These are phyloP conservation scores for Bombus impatiens DNA, from an alignment of 1,140 invertebrate species.

Conservation along the genomic window DNA sequence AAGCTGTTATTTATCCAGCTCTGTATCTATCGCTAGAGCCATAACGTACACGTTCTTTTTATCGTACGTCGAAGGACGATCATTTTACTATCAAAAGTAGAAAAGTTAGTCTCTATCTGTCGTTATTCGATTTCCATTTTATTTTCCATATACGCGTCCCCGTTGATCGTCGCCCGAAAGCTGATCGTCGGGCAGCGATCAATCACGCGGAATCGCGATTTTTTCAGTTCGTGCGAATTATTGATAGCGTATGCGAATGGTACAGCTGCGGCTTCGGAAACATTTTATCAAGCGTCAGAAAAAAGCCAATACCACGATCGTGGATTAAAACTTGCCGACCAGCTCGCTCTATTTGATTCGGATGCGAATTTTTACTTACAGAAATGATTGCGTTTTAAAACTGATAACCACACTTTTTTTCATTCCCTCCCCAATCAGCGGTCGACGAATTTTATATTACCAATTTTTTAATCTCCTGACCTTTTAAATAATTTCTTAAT, in stretches of 20 bases:
- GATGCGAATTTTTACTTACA: conserved; percentile 10
- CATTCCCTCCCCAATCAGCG: accelerated
- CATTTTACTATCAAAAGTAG: neutral
- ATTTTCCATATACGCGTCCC: neutral
- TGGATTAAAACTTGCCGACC: conserved; percentile 15
- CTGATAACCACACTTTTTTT: neutral
- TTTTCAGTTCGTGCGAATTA: neutral
- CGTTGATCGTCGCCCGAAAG: neutral
- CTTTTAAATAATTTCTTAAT: too few relatives aligned
- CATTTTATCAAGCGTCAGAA: conserved; percentile 1
- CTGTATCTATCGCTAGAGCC: neutral
- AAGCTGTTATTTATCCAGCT: too few relatives aligned
- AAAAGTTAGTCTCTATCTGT: neutral
- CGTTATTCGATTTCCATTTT: conserved; percentile 7
- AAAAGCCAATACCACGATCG: conserved; percentile 17
- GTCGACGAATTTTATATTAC: too few relatives aligned
- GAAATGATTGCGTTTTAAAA: conserved; percentile 2
- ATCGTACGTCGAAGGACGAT: too few relatives aligned
- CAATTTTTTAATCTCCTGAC: too few relatives aligned
- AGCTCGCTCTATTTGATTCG: neutral
- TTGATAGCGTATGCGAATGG: conserved; percentile 11
- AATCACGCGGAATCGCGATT: neutral
- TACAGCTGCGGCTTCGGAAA: conserved; percentile 10
- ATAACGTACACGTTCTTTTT: neutral
- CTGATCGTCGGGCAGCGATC: neutral